These are phyloP conservation scores for Notolepis coatsorum DNA, from an alignment of 2,797 vertebrate genomes.

Conservation along the genomic window DNA sequence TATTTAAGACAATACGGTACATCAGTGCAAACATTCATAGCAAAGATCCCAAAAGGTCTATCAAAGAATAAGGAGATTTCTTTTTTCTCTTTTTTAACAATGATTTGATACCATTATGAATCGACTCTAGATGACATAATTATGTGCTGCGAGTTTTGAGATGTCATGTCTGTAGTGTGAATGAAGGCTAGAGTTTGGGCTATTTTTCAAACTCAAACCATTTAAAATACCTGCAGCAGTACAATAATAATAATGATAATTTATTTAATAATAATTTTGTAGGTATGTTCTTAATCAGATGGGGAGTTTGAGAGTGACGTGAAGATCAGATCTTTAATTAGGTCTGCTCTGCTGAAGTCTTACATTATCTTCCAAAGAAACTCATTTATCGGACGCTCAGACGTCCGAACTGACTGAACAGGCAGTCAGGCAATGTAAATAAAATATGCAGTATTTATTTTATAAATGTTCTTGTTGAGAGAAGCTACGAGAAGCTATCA, in stretches of 20 bases:
- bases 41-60: constrained; percentile 1
- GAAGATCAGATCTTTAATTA: background rate
- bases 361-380: background rate
- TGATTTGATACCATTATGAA: too few relatives aligned
- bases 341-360: constrained; percentile 13
- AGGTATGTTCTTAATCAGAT: background rate
- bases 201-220: too few relatives aligned
- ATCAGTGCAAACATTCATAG: constrained; percentile 70
- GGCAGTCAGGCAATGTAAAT: background rate
- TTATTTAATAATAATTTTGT: too few relatives aligned
- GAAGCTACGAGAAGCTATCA: too few relatives aligned
- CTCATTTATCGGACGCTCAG: background rate
- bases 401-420: background rate
- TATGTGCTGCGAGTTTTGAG: constrained; percentile 7
- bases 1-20: constrained; percentile 65
- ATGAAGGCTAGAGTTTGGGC: too few relatives aligned
- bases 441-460: too few relatives aligned
- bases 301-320: background rate
- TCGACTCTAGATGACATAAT: background rate
- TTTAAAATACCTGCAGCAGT: too few relatives aligned
- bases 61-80: background rate
- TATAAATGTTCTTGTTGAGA: too few relatives aligned
- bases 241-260: too few relatives aligned
- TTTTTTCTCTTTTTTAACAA: background rate
- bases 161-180: background rate